Evolutionary conservation across 2,888 invertebrate genomes (phyloP), one percentile per base, ranked within the genome.

Genomic region (Drosophila histrio): DNA sequence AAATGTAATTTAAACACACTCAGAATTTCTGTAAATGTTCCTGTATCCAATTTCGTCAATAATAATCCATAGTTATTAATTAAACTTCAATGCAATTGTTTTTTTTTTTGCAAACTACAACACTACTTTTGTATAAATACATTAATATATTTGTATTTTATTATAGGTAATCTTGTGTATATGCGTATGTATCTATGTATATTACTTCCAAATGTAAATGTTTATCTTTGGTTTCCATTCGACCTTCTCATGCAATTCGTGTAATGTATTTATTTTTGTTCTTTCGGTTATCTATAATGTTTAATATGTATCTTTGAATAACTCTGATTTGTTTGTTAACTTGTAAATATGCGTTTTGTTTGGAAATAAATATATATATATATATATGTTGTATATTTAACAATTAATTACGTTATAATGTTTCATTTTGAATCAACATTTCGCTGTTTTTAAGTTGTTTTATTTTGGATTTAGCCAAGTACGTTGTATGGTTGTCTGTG

Each of bases 1-100:
- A 79, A 80, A 70, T 72, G 54, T 70, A 82, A 77, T 70, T 75
- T 70, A 69, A 84, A 86, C 81, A 87, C 88, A 89, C 84, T 81
- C 86, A 78, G 84, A 88, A 83, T 82, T 80, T 68, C 72, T 83
- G 86, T 83, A 81, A 83, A 89, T 79, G 82, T 89, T 89, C 87
- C 87, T 87, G 89, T 87, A 89, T 87, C 84, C 79, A 73, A 88
- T 86, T 86, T 88, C 76, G 61, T 83, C 69, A 84, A 70, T 83
- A 74, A 72, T 71, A 72, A 41, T 72, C 46, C 53, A 64, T 64
- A 54, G 57, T 58, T 65, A 19, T 56, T 72, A 57, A 68, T 66
- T 62, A 59, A 75, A 75, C 68, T 85, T 62, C 49, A 78, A 77
- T 67, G 75, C 74, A 76, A 82, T 60, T 57, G 52, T 64, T 62